Percentiles rank a stretch among this genome's conserved stretches.
Conservation (phyloP, 2,888 invertebrate species). For the Tholera decimalis region DNA sequence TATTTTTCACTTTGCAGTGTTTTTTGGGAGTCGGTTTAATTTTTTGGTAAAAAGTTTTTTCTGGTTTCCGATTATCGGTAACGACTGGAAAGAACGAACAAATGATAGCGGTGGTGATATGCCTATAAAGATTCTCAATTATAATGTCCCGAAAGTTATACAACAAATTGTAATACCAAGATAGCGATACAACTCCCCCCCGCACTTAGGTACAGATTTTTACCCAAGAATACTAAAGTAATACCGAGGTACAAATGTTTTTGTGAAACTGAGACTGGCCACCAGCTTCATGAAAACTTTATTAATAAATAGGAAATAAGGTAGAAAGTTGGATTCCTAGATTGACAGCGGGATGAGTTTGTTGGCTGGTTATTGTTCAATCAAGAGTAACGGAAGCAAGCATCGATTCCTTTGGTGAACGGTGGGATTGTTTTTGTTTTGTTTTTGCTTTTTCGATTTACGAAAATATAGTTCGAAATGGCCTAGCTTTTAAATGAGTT, state of each 20-base stretch:
- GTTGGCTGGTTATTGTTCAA: slow-evolving; percentile 23
- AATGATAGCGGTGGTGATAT: no score
- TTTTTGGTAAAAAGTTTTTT: no score
- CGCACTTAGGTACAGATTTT: slow-evolving; percentile 16
- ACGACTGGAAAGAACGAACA: no score
- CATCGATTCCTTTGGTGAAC: slow-evolving; percentile 9
- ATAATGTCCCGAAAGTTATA: slow-evolving; percentile 35
- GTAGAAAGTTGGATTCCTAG: slow-evolving; percentile 28
- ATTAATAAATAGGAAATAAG: slow-evolving; percentile 35
- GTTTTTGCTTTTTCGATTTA: slow-evolving; percentile 9
- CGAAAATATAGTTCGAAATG: not conserved
- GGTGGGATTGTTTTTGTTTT: not conserved
- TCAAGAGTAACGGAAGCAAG: slow-evolving; percentile 10
- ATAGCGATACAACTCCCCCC: slow-evolving; percentile 40
- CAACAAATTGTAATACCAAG: slow-evolving; percentile 42
- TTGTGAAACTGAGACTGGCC: slow-evolving; percentile 13
- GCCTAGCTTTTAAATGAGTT: not conserved
- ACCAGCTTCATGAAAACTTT: slow-evolving; percentile 41
- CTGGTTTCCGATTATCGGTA: no score
- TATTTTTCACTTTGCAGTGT: no score
- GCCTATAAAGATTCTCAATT: not conserved
- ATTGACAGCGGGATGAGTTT: slow-evolving; percentile 24
- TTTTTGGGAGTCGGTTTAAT: no score
- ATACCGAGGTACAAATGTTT: not conserved
- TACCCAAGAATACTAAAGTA: not conserved